Base-by-base conservation (phyloP, 1,140 invertebrate species). In the Brachionus paranguensis region DNA sequence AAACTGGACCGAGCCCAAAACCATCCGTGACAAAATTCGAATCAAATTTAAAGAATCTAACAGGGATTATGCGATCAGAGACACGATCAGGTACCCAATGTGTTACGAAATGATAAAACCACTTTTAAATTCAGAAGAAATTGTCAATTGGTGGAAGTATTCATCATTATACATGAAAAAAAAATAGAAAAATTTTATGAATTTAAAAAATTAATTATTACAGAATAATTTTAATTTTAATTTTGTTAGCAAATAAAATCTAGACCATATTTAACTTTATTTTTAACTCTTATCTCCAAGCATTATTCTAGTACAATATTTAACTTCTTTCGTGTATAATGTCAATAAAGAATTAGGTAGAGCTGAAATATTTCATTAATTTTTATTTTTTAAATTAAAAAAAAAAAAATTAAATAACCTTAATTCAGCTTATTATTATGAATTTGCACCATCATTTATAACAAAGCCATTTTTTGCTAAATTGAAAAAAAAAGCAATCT, bases 41-140 rank as follows among this genome's bases (percentile, higher is more conserved):
- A 53, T 86, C 12, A 87, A 86, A 2, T 89, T 88, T 79, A 85
- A 85, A 81, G 70, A 87, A 6, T 86, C 87, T 0, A 88, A 87
- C 17, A 85, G 88, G 43, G 83, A 60, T 47, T 88, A 88, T 83
- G 33, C 85, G 8, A 85, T 87, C 24, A 85, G 86, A 55, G 76
- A 86, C 20, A 86, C 84, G 4, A 53, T 86, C 12, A 65, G 45
- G 74, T 85, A 85, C 53, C 87, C 88, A n/a, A 87, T 88, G 86
- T 85, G 85, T 5, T 76, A 86, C 83, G 88, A 88, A 50, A 87
- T 89, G 27, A 84, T 89, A 7, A 86, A 86, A 79, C 87, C 87
- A 4, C 5, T 81, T 4, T 7, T 27, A 0, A 76, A 50, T 27
- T 24, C 43, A 27, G 72, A 27, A 17, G 17, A 24, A 76, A 50